phyloP scores from a whole-genome alignment of 2,113 vertebrate genomes.

The Entosphenus tridentatus region DNA sequence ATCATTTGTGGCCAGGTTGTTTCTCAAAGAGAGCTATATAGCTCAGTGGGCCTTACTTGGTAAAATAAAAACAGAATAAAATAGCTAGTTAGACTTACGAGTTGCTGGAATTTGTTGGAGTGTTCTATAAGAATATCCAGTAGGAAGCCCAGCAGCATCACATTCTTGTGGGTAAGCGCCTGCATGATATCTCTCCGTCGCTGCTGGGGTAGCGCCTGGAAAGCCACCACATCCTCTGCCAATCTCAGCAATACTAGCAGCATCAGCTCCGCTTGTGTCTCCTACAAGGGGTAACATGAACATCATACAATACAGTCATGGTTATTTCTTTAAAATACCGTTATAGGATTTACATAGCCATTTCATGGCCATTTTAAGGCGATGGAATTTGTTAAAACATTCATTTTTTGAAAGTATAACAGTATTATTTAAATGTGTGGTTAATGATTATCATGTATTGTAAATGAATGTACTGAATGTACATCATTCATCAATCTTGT shows the following conservation, averaged over 20 bases:
- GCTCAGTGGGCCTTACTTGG: background rate
- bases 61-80: background rate
- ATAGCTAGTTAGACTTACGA: conserved; percentile 4
- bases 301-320: conserved; percentile 10
- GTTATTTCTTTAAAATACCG: background rate
- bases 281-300: conserved; percentile 26
- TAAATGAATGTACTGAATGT: background rate
- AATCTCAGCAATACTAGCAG: conserved; percentile 79
- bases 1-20: too few relatives aligned
- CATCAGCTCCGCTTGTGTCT: conserved; percentile 80
- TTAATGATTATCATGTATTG: background rate
- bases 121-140: conserved; percentile 52
- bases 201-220: conserved; percentile 68
- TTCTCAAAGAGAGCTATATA: background rate
- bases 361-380: background rate
- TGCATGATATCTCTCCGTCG: conserved; percentile 84
- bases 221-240: conserved; percentile 88
- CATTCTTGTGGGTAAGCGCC: conserved; percentile 85
- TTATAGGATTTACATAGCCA: background rate
- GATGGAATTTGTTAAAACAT: background rate
- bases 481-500: background rate
- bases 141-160: conserved; percentile 66
- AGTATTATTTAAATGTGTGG: background rate
- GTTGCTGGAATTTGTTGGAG: conserved; percentile 38
- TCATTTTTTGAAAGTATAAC: background rate